Evolutionary conservation across 2,113 vertebrate genomes (phyloP), one percentile per base, ranked within the genome.

Genomic region (Stegostoma tigrinum): DNA sequence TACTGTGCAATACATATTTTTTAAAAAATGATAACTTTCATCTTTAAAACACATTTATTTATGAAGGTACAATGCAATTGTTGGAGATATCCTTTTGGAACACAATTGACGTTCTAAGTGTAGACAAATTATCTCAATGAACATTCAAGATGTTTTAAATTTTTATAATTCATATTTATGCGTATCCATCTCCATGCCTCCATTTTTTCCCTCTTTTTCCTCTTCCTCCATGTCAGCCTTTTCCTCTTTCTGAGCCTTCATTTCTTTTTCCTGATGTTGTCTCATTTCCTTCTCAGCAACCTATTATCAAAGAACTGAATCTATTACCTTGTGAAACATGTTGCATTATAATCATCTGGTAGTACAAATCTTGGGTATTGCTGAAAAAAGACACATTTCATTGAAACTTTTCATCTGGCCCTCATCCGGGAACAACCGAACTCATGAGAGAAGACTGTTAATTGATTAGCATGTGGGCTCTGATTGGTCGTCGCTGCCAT

Each of bases 221-320:
- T 85, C 95, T 8, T 30, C 96, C 91, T 96, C 97, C 0, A 97
- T 97, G 6, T 97, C 96, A 0, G 98, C 97, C 0, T 96, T 97
- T 0, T 97, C 96, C 0, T 97, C 97, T 0, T 97, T 96, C 7
- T 97, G 96, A 0, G 97, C 96, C 15, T 97, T 90, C 2, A 96
- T 85, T 19, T 97, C 96, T 0, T 97, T 97, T 15, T 97, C 97
- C 0, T 97, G 97, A 27, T 97, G 96, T 85, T 98, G 97, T 96
- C 98, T 98, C 97, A 98, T 98, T 96, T 97, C 98, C 96, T 97
- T 98, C 96, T 99, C 98, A 91, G 97, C 95, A 15, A 98, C 98
- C 98, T 98, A 96, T 96, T 96, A 96, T 96, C 68, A 96, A 94
- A 78, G 21, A 96, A 85, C 34, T 72, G 38, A 67, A 86, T 17